Evolutionary conservation across 2,888 invertebrate genomes (phyloP), one percentile per base, ranked within the genome.

Genomic region (Acanthoscelides obtectus): DNA sequence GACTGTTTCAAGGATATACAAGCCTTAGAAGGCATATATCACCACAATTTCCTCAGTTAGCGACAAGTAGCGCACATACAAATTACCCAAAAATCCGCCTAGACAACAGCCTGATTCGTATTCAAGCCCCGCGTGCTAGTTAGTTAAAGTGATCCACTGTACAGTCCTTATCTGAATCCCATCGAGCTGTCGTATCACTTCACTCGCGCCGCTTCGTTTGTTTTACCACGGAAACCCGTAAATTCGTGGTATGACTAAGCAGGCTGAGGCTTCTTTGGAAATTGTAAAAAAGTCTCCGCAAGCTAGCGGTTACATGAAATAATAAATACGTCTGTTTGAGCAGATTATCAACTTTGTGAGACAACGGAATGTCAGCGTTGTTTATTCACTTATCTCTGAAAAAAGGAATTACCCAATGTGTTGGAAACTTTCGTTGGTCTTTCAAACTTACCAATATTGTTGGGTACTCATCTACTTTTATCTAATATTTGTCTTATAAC

Each of bases 231-330:
- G 74, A 74, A 64, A 72, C 73, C 76, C 77, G 79, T 80, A 79
- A 80, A 80, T 80, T 77, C 79, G 75, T 74, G 45, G 71, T 72
- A 79, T 81, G 81, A 81, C 80, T 80, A 81, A 81, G 79, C 79
- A 77, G 78, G 45, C 45, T 45, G 45, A 17, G 1, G 6, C 45
- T 45, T 45, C 45, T 45, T 45, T 45, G 45, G 45, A 45, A 45
- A 45, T 45, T 45, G 45, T 45, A 45, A 45, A 45, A 45, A 45
- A 45, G 45, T 45, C 45, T 45, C 45, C 1, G 45, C 17, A 17
- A 45, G 45, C 25, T 25, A 6, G 5, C 45, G 5, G 45, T 17
- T 45, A 45, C 4, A 45, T 17, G 17, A 45, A 45, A 45, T 45
- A 6, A 12, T 45, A 45, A 45, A 45, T 45, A 45, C 45, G 12